phyloP scores from a whole-genome alignment of 2,797 vertebrate species.

The Microctenopoma steveboyesi region DNA sequence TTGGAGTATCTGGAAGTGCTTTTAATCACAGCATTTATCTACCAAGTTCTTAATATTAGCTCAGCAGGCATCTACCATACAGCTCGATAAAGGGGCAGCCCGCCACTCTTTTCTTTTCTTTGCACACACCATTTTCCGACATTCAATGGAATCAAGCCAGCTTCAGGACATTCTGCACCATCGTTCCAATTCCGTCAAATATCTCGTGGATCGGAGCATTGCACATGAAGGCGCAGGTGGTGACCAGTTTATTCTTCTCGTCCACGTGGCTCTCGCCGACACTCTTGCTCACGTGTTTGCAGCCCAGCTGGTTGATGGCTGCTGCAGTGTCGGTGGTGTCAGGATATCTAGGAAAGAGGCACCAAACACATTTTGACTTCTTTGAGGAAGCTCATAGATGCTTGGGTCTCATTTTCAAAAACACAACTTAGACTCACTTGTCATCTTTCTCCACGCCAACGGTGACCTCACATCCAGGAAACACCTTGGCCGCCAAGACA shows the following conservation, averaged over 20 bases:
- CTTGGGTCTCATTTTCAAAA: no score
- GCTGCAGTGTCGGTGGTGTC: slow-evolving; percentile 80
- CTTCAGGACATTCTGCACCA: slow-evolving; percentile 87
- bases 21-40: slow-evolving; percentile 13
- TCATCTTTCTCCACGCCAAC: slow-evolving; percentile 81
- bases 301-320: slow-evolving; percentile 82
- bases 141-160: slow-evolving; percentile 74
- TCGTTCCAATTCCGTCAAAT: slow-evolving; percentile 83
- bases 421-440: slow-evolving; percentile 74
- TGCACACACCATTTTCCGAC: neutral
- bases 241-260: slow-evolving; percentile 83
- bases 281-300: slow-evolving; percentile 83
- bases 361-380: neutral
- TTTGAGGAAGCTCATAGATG: no score
- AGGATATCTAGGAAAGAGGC: slow-evolving; percentile 76
- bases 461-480: slow-evolving; percentile 87
- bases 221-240: slow-evolving; percentile 86
- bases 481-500: slow-evolving; percentile 85
- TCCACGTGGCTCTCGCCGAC: slow-evolving; percentile 86
- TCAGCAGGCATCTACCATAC: slow-evolving; percentile 9
- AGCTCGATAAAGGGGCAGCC: neutral
- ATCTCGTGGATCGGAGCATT: slow-evolving; percentile 83
- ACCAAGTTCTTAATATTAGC: neutral
- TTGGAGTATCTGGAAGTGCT: slow-evolving; percentile 23
- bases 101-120: neutral